phyloP scores from a whole-genome alignment of 2,797 vertebrate genomes.

The Scolopax rusticola region DNA sequence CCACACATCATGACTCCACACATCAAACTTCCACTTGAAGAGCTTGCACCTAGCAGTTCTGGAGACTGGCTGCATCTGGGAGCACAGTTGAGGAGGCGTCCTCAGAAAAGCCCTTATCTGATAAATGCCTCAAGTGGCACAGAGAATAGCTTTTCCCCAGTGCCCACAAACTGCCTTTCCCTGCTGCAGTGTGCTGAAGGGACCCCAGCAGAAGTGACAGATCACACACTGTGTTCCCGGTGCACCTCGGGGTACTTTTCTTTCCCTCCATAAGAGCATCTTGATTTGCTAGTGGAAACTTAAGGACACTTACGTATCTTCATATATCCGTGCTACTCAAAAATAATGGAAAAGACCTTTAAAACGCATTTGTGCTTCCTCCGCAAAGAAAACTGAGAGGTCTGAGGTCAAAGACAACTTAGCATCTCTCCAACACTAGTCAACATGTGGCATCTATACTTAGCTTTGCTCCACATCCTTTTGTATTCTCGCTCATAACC shows the following conservation, averaged over 20 bases:
- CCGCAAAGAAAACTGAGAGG: conserved; percentile 16
- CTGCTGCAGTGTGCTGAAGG: not conserved
- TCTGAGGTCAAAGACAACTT: not conserved
- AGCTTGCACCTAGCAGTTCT: not conserved
- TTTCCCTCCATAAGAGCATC: not conserved
- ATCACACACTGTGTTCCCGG: not conserved
- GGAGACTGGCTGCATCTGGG: fast-evolving
- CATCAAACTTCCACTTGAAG: not conserved
- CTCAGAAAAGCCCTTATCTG: not conserved
- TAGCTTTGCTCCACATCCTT: not conserved
- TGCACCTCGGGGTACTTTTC: not conserved
- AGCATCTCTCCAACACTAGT: not conserved
- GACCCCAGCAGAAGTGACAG: not conserved
- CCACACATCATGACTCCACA: not conserved
- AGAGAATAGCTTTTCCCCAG: not conserved
- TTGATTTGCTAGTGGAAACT: not conserved
- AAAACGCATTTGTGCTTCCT: conserved; percentile 11
- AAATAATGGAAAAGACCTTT: not conserved
- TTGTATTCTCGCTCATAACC: not conserved
- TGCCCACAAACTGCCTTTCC: not conserved
- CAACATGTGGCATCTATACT: not conserved
- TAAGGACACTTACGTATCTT: not conserved
- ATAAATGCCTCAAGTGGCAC: not conserved
- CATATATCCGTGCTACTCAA: not conserved
- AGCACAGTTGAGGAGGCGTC: not conserved